Base-by-base conservation (phyloP, 2,888 invertebrate species). In the Buathra laborator region DNA sequence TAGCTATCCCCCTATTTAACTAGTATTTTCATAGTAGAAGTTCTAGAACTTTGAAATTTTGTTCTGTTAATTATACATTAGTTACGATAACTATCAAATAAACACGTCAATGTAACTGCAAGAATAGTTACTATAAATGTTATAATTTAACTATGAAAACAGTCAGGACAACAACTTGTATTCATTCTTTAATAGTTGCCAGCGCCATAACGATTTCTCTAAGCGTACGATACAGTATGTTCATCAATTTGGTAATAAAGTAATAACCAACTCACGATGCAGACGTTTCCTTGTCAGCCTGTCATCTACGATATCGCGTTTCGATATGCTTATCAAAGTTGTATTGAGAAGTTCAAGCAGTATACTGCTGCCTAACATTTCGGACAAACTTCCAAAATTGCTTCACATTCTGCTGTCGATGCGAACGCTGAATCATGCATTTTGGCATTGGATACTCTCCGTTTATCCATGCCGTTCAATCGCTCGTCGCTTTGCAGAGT, bases 341-440 rank as follows among this genome's bases (percentile, higher is more conserved):
- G 12, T 37, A 37, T 72, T 77, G 59, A 37, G 29, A 43, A 3
- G 44, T 37, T 56, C 56, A 43, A n/a, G 19, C 43, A 43, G 19
- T 56, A 44, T 9, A 43, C 59, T n/a, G 44, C 43, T 59, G 59
- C 59, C 44, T 43, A 44, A n/a, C 56, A 9, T 68, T 53, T 29
- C 10, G 19, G 44, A n/a, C 48, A 62, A 83, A 43, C 67, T 71
- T 44, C 80, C 75, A 72, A 72, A 72, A 81, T 81, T 68, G 53
- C 76, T 51, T 37, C 24, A 3, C 43, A 43, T 16, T 66, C n/a
- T 12, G 12, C 7, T 16, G 12, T 37, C 48, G 32, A 29, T 75
- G 53, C 62, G 16, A 19, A 24, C 46, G 64, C 74, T 53, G 77
- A 84, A 64, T 46, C 77, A 59, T 67, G 66, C 37, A 83, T 81